Evolutionary conservation across 1,140 invertebrate species (phyloP).

Genomic region (Hesperophylax magnus): DNA sequence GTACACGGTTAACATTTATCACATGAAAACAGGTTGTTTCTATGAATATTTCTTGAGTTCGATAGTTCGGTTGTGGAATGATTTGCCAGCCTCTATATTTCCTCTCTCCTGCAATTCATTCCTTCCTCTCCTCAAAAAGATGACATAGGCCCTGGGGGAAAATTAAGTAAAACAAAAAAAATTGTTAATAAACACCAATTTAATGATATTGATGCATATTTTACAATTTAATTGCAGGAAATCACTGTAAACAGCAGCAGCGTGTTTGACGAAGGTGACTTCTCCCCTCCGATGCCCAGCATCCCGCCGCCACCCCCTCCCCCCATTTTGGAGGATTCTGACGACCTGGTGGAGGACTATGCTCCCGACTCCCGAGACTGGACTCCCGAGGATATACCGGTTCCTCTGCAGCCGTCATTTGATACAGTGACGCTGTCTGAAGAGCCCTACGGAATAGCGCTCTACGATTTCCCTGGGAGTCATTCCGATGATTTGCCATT

Average conservation of each 20-base stretch:
- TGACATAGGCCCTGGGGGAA: no score
- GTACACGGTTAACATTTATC: no score
- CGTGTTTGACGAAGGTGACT: constrained; percentile 59
- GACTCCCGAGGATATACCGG: constrained; percentile 55
- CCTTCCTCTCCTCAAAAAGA: no score
- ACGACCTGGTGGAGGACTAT: not conserved
- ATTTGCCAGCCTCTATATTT: no score
- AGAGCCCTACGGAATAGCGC: constrained; percentile 78
- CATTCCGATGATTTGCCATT: constrained; percentile 82
- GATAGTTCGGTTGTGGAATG: no score
- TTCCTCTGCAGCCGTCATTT: constrained; percentile 31
- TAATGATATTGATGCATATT: not conserved
- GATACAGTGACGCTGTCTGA: constrained; percentile 40
- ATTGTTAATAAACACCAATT: not conserved
- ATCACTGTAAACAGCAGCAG: not conserved
- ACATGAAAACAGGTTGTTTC: no score
- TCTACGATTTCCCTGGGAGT: constrained; percentile 81
- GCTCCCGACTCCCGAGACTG: constrained; percentile 10
- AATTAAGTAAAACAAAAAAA: not conserved
- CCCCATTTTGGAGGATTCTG: constrained; percentile 69
- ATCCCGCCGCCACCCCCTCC: constrained; percentile 83
- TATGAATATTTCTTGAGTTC: no score
- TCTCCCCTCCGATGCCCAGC: constrained; percentile 80
- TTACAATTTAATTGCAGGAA: constrained; percentile 25
- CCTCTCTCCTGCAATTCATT: no score